These are phyloP conservation scores for Cavia aperea DNA, from an alignment of 2,113 vertebrate species.

Conservation along the genomic window DNA sequence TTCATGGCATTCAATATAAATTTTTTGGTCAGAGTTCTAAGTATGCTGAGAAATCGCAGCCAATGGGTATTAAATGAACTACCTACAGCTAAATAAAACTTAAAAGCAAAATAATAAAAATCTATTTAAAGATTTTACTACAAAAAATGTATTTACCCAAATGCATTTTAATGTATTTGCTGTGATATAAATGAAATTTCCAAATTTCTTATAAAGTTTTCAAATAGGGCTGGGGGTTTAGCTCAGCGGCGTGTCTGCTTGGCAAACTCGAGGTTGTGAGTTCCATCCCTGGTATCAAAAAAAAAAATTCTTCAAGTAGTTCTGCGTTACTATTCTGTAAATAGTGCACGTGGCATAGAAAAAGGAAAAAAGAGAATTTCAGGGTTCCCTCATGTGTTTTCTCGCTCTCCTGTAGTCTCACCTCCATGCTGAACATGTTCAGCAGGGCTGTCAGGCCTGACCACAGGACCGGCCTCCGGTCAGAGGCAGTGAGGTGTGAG, in stretches of 20 bases:
- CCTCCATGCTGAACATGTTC: background rate
- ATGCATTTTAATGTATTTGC: background rate
- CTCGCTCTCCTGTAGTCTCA: background rate
- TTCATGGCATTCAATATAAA: background rate
- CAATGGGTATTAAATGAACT: background rate
- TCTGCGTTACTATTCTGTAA: background rate
- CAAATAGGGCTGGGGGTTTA: too few species aligned
- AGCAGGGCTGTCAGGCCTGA: background rate
- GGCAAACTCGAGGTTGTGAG: too few species aligned
- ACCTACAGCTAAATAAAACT: conserved; percentile 15
- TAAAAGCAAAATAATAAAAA: conserved; percentile 41
- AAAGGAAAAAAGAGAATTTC: background rate
- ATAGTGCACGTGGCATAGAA: background rate
- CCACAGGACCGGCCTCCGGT: background rate
- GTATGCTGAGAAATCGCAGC: conserved; percentile 15
- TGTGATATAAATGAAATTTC: background rate
- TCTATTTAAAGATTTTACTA: background rate
- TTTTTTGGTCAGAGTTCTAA: background rate
- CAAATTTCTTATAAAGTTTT: background rate
- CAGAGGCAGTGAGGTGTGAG: background rate
- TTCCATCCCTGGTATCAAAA: too few species aligned
- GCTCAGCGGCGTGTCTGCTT: too few species aligned
- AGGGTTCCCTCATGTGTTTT: background rate
- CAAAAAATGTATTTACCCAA: background rate
- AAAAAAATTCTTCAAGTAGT: background rate